Conservation (phyloP, 2,888 invertebrate species). For the Heliconius aoede region DNA sequence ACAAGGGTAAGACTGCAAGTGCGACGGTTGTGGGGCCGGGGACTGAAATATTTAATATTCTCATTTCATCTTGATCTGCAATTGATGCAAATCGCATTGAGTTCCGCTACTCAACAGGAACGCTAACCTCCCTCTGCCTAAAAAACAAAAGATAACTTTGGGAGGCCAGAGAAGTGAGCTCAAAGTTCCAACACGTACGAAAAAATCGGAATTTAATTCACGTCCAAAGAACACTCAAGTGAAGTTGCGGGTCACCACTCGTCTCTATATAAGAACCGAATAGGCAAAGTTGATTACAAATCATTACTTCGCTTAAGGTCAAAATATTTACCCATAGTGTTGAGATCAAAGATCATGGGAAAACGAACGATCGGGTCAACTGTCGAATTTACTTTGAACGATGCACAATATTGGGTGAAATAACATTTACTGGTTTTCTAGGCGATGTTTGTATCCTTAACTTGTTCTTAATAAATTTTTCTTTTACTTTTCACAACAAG, state of each 20-base stretch:
- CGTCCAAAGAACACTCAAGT: too few species aligned
- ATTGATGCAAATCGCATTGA: background rate
- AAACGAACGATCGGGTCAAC: conserved; percentile 17
- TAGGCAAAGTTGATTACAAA: conserved; percentile 23
- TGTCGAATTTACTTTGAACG: background rate
- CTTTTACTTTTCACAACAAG: too few species aligned
- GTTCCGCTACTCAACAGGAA: background rate
- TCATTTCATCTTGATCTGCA: background rate
- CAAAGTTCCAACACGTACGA: too few species aligned
- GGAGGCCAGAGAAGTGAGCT: too few species aligned
- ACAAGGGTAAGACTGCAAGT: too few species aligned
- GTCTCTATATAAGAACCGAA: conserved; percentile 1
- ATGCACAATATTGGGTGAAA: background rate
- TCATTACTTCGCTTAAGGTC: conserved; percentile 24
- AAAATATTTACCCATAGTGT: conserved; percentile 18
- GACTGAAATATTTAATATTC: background rate
- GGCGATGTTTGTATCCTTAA: too few species aligned
- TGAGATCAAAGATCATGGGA: conserved; percentile 31
- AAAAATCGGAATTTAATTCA: too few species aligned
- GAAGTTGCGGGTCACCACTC: background rate
- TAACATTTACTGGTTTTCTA: too few species aligned
- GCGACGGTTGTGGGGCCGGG: background rate
- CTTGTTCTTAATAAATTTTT: too few species aligned
- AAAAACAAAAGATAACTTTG: too few species aligned
- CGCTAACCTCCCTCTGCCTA: too few species aligned